These are phyloP conservation scores for Gyrodactylus bullatarudis DNA, from an alignment of 1,140 invertebrate genomes.

Conservation along the genomic window DNA sequence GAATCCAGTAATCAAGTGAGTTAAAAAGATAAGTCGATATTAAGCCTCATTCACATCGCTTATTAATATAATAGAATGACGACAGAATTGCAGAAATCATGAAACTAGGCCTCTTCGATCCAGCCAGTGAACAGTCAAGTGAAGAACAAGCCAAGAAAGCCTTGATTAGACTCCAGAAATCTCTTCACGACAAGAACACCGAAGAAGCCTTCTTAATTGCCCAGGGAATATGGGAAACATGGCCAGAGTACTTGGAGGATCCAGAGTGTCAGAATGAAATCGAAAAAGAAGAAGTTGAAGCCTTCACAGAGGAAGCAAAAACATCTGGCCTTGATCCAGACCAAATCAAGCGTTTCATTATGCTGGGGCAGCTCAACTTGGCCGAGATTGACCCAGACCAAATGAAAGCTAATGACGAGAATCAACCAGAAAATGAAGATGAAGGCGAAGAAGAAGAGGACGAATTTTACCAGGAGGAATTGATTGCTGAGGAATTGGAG, in stretches of 20 bases:
- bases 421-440: too few relatives aligned
- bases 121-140: background rate
- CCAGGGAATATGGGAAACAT: background rate
- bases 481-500: background rate
- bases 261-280: background rate
- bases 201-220: background rate
- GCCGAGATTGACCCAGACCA: background rate
- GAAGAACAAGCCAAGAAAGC: background rate
- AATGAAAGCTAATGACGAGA: background rate
- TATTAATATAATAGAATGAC: background rate
- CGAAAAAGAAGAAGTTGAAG: background rate
- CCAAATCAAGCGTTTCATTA: background rate
- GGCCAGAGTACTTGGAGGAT: background rate
- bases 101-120: background rate
- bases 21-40: background rate
- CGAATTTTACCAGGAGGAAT: background rate
- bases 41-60: background rate
- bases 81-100: background rate
- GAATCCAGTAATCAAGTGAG: background rate
- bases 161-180: background rate
- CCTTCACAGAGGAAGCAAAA: background rate
- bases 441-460: background rate
- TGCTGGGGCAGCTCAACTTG: background rate
- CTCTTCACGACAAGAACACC: background rate
- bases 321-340: background rate